Conservation (phyloP, 2,888 invertebrate species). For the Helobdella robusta region DNA sequence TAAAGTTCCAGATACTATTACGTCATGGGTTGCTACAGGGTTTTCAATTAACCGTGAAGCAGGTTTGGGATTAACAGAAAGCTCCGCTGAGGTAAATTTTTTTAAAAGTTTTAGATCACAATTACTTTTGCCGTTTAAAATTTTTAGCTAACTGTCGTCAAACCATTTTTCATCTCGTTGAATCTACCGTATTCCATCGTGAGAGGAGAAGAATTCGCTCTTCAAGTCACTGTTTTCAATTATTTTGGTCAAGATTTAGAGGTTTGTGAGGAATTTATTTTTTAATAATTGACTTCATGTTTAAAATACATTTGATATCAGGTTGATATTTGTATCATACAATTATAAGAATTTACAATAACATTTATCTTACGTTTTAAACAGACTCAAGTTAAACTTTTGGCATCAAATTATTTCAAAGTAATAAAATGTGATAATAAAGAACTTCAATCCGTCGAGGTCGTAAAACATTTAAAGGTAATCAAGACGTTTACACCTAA, state of each 20-base stretch:
- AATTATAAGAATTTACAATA: too few species aligned
- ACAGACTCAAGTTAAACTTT: constrained; percentile 70
- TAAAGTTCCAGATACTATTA: constrained; percentile 70
- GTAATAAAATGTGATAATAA: constrained; percentile 31
- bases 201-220: constrained; percentile 76
- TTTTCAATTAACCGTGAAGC: constrained; percentile 67
- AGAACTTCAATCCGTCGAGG: neutral
- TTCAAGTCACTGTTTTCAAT: constrained; percentile 79
- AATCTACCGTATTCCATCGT: constrained; percentile 80
- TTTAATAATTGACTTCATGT: too few species aligned
- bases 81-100: constrained; percentile 55
- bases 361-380: too few species aligned
- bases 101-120: neutral
- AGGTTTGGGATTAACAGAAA: constrained; percentile 67
- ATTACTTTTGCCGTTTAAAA: neutral
- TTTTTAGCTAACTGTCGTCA: constrained; percentile 56
- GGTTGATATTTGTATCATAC: too few species aligned
- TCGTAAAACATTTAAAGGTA: neutral
- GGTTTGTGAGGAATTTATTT: neutral
- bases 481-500: neutral
- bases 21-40: constrained; percentile 72
- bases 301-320: too few species aligned
- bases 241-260: constrained; percentile 50
- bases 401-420: constrained; percentile 59
- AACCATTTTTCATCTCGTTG: constrained; percentile 72